Percentiles rank a stretch among this genome's conserved stretches.
Evolutionary conservation across 2,113 vertebrate species (phyloP).

Genomic region (Psettodes erumei): DNA sequence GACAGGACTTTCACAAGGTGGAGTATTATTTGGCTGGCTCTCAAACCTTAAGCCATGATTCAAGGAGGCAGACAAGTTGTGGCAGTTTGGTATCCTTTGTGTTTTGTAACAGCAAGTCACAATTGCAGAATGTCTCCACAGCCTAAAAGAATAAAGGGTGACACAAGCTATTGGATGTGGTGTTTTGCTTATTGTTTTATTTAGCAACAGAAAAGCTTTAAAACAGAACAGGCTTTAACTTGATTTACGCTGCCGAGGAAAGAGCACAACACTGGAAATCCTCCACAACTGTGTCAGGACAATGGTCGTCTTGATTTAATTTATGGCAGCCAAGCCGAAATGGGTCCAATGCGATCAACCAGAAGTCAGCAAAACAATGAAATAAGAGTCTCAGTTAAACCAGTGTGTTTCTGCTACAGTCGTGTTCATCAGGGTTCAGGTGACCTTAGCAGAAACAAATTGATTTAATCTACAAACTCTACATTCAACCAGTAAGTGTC

Average conservation of each 20-base stretch:
- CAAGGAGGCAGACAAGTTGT: conserved; percentile 25
- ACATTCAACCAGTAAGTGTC: not conserved
- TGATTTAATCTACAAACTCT: not conserved
- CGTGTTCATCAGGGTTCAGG: not conserved
- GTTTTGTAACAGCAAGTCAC: conserved; percentile 46
- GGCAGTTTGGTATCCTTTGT: conserved; percentile 56
- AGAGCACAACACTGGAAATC: not conserved
- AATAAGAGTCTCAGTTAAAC: not conserved
- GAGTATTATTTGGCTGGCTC: not conserved
- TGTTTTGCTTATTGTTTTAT: conserved; percentile 60
- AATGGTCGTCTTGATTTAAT: not conserved
- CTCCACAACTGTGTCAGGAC: not conserved
- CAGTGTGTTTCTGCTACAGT: not conserved
- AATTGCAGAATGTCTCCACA: conserved; percentile 62
- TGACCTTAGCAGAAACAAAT: not conserved
- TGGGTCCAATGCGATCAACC: not conserved
- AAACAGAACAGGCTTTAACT: conserved; percentile 21
- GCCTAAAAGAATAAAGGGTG: conserved; percentile 58
- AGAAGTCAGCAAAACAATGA: not conserved
- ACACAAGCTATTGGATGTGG: conserved; percentile 59
- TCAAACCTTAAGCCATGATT: conserved; percentile 13
- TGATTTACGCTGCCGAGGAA: conserved; percentile 6
- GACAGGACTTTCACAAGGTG: not conserved
- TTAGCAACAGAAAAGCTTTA: conserved; percentile 50
- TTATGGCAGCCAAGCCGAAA: not conserved